These are phyloP conservation scores for Indicator indicator DNA, from an alignment of 2,113 vertebrate species.

Conservation along the genomic window DNA sequence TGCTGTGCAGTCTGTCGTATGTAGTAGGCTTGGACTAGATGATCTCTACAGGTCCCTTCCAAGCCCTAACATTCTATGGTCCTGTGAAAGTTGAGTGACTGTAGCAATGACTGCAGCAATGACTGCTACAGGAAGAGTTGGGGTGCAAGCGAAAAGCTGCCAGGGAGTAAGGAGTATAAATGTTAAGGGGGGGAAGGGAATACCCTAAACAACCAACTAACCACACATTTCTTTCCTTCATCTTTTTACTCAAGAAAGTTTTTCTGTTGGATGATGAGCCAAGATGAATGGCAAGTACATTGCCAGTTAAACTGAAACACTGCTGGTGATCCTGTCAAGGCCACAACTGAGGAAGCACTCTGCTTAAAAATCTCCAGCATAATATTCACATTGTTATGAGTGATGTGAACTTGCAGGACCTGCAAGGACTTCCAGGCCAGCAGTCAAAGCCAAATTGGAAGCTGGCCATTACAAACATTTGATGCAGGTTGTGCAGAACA, in stretches of 20 bases:
- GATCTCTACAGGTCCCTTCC: too few relatives aligned
- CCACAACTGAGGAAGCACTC: neutral
- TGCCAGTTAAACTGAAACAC: neutral
- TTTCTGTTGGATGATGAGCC: neutral
- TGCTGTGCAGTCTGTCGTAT: too few relatives aligned
- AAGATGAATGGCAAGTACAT: neutral
- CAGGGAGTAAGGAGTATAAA: neutral
- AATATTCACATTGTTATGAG: neutral
- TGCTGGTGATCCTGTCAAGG: neutral
- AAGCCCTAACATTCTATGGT: too few relatives aligned
- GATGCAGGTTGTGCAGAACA: neutral
- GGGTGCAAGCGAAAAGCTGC: neutral
- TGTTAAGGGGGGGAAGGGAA: neutral
- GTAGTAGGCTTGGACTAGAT: too few relatives aligned
- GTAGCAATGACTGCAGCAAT: neutral
- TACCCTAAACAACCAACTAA: neutral
- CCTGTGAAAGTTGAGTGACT: too few relatives aligned
- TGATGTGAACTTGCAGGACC: accelerated
- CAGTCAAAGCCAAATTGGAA: neutral
- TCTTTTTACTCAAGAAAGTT: neutral
- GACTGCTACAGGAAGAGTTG: neutral
- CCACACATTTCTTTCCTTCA: neutral
- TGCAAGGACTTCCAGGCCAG: neutral
- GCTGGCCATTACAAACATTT: neutral
- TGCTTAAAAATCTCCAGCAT: neutral